phyloP scores from a whole-genome alignment of 2,888 invertebrate species.

The Xestia sexstrigata region DNA sequence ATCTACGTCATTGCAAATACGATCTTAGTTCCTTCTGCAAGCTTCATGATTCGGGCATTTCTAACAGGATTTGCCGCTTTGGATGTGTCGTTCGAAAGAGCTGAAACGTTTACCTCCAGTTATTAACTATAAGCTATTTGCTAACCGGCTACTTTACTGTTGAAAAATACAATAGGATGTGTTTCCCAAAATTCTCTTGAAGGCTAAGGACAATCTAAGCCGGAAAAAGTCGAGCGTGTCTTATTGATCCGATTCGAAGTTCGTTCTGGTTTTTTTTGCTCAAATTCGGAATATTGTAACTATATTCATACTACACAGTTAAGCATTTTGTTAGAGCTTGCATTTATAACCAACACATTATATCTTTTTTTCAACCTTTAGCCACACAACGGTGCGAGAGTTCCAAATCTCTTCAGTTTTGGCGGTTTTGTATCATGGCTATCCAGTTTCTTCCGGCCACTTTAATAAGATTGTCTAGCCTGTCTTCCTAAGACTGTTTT shows the following conservation, averaged over 20 bases:
- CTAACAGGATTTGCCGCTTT: neutral
- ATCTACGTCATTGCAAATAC: neutral
- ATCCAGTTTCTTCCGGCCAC: neutral
- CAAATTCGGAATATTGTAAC: too few species aligned
- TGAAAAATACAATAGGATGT: too few species aligned
- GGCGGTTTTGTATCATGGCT: neutral
- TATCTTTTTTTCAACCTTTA: neutral
- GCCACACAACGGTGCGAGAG: neutral
- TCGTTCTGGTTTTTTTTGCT: too few species aligned
- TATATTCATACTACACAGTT: neutral
- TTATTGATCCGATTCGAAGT: too few species aligned
- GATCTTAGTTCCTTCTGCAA: neutral
- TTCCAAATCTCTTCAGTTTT: neutral
- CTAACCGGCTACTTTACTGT: too few species aligned
- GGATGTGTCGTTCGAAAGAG: neutral
- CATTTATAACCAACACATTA: neutral
- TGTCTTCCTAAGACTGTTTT: too few species aligned
- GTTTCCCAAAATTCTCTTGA: too few species aligned
- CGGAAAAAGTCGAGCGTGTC: too few species aligned
- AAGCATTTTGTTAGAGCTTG: neutral
- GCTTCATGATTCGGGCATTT: neutral
- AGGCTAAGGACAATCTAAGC: too few species aligned
- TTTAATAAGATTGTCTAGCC: neutral
- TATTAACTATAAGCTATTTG: neutral
- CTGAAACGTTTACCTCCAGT: neutral